A percentile compares a stretch with the other conserved stretches of the same genome.
These are phyloP conservation scores for Hydrotaea cyrtoneurina DNA, from an alignment of 2,888 invertebrate genomes.

Conservation along the genomic window DNA sequence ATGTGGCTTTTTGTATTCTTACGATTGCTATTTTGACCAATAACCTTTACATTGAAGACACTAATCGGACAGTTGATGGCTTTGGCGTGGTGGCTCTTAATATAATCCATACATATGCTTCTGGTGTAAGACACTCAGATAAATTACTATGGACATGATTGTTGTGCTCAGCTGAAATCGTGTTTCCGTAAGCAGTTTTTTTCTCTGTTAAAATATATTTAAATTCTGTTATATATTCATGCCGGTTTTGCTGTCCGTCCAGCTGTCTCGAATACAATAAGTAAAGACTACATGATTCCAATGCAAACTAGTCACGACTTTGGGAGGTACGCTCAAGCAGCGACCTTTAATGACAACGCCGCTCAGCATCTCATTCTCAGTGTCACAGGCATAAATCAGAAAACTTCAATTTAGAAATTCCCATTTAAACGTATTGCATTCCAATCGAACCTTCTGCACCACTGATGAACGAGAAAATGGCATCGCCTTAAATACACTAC, in stretches of 20 bases:
- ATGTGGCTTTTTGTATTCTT: no score
- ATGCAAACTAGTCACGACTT: slow-evolving; percentile 25
- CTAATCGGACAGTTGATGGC: slow-evolving; percentile 26
- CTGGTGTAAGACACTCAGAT: not conserved
- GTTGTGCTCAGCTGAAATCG: not conserved
- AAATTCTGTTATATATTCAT: not conserved
- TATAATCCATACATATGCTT: not conserved
- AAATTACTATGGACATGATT: not conserved
- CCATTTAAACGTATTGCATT: not conserved
- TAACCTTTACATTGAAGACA: slow-evolving; percentile 28
- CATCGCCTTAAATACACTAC: not conserved
- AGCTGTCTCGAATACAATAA: not conserved
- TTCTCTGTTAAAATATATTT: slow-evolving; percentile 6
- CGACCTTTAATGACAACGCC: slow-evolving; percentile 7
- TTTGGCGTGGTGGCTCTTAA: slow-evolving; percentile 18
- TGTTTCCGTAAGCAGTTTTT: slow-evolving; percentile 24
- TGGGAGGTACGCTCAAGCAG: not conserved
- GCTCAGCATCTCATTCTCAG: slow-evolving; percentile 4
- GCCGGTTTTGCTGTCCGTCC: not conserved
- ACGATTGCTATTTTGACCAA: not conserved
- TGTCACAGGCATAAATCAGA: not conserved
- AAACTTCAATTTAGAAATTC: not conserved
- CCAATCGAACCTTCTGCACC: not conserved
- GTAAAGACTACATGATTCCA: slow-evolving; percentile 11
- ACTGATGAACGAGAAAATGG: not conserved